Conservation (phyloP, 2,888 invertebrate genomes). For the Sabellastarte sp. region DNA sequence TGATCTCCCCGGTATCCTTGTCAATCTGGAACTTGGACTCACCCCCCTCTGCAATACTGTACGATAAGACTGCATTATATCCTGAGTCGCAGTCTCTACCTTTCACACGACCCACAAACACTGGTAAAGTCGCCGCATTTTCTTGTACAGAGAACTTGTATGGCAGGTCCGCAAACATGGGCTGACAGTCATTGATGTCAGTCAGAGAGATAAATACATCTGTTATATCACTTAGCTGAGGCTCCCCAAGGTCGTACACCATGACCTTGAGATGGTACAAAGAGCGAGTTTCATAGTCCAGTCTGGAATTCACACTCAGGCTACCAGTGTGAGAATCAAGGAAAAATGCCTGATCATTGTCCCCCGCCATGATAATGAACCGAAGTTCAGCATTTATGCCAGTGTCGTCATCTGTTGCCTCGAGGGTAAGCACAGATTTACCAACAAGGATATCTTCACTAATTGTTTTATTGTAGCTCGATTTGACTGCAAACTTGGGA, state of each 20-base stretch:
- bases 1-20: conserved; percentile 64
- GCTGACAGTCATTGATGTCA: conserved; percentile 92
- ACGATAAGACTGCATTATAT: conserved; percentile 75
- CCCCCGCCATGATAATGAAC: conserved; percentile 83
- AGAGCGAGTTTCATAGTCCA: conserved; percentile 87
- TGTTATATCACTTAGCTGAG: conserved; percentile 71
- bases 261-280: conserved; percentile 80
- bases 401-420: conserved; percentile 67
- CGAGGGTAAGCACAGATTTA: conserved; percentile 78
- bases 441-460: conserved; percentile 93
- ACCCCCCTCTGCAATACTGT: conserved; percentile 78
- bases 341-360: conserved; percentile 56
- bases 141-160: conserved; percentile 89
- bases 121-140: conserved; percentile 62
- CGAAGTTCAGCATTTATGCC: conserved; percentile 87
- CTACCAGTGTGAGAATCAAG: conserved; percentile 80
- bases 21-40: conserved; percentile 73
- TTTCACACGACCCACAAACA: conserved; percentile 67
- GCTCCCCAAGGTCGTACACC: conserved; percentile 68
- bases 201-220: conserved; percentile 77
- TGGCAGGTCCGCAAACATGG: conserved; percentile 90
- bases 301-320: conserved; percentile 85
- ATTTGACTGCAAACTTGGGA: conserved; percentile 65
- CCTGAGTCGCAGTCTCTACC: conserved; percentile 71
- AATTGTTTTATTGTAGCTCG: conserved; percentile 71